These are phyloP conservation scores for Sarcophaga bullata DNA, from an alignment of 1,140 invertebrate species.

Conservation along the genomic window DNA sequence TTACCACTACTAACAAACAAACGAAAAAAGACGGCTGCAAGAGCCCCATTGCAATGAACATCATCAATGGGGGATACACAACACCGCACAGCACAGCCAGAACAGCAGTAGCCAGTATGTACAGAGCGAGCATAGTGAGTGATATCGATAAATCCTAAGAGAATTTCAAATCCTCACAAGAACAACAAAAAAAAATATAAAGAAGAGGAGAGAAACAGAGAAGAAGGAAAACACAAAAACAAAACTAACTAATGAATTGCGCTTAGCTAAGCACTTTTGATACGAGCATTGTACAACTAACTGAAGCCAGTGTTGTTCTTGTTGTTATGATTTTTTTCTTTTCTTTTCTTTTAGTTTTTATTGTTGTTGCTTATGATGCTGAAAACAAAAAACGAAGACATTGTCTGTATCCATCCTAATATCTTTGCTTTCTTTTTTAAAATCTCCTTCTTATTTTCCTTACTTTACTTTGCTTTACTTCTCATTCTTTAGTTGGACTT, in stretches of 20 bases:
- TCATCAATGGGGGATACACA: constrained; percentile 18
- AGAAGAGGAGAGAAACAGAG: not conserved
- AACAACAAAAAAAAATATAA: not conserved
- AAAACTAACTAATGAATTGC: not conserved
- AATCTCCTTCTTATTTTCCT: not conserved
- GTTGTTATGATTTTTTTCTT: too few species aligned
- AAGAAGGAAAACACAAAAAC: not conserved
- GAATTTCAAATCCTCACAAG: constrained; percentile 9
- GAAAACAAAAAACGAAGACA: not conserved
- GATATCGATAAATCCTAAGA: not conserved
- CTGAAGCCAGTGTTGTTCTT: too few species aligned
- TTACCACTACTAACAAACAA: not conserved
- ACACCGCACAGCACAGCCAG: not conserved
- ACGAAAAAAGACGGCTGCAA: not conserved
- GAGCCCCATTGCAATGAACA: not conserved
- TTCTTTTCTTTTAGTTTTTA: too few species aligned
- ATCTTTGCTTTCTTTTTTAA: not conserved
- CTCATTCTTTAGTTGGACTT: too few species aligned
- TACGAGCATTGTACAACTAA: not conserved
- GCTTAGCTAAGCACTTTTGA: constrained; percentile 23
- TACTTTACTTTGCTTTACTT: not conserved
- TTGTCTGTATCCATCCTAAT: not conserved
- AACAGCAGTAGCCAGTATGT: not conserved
- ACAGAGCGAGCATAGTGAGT: not conserved
- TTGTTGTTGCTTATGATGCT: not conserved